Evolutionary conservation across 1,140 invertebrate genomes (phyloP).

Genomic region (Drosophila leontia): DNA sequence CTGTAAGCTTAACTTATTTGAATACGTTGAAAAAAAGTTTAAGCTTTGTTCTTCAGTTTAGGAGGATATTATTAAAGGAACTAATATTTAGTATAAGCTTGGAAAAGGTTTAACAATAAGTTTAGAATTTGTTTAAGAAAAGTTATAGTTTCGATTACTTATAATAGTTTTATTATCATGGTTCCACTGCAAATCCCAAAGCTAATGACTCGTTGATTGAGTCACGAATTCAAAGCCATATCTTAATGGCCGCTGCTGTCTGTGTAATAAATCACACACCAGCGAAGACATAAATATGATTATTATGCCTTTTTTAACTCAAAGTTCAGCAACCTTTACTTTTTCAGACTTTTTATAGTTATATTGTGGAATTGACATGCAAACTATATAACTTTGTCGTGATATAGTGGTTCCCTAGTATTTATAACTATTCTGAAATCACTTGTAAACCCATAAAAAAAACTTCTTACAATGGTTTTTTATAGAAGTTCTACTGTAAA

Average conservation of each 20-base stretch:
- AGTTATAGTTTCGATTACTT: neutral
- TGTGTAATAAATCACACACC: slow-evolving; percentile 13
- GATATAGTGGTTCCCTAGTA: neutral
- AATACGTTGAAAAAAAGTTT: neutral
- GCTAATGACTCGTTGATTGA: slow-evolving; percentile 3
- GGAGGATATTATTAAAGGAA: too few species aligned
- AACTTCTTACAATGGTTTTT: too few species aligned
- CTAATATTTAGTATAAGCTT: too few species aligned
- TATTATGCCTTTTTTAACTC: neutral
- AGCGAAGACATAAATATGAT: slow-evolving; percentile 11
- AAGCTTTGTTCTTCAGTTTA: neutral
- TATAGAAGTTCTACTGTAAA: neutral
- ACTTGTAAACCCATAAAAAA: neutral
- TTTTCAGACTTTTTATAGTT: neutral
- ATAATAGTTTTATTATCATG: neutral
- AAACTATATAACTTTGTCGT: neutral
- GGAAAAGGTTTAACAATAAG: too few species aligned
- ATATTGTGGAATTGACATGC: neutral
- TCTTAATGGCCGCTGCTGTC: slow-evolving; percentile 1
- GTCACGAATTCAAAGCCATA: slow-evolving; percentile 9
- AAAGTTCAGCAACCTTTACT: slow-evolving; percentile 4
- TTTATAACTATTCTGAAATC: neutral
- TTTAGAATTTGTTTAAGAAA: neutral
- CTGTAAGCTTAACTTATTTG: neutral
- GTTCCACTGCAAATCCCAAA: neutral